These are phyloP conservation scores for Odontophorus gujanensis DNA, from an alignment of 2,113 vertebrate species.

Conservation along the genomic window DNA sequence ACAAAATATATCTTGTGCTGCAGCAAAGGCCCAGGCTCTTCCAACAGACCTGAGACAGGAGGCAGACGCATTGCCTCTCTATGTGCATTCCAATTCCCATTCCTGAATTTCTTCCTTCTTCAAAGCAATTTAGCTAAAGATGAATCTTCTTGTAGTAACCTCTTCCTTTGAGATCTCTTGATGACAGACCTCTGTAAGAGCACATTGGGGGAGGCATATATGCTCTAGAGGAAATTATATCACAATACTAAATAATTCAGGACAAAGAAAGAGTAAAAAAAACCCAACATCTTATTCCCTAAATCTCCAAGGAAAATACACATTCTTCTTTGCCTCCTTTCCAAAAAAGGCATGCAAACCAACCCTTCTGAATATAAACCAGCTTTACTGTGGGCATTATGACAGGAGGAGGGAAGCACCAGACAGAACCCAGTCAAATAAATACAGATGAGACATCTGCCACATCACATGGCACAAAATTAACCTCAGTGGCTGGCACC, in stretches of 20 bases:
- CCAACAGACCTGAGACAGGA: not conserved
- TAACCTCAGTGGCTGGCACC: not conserved
- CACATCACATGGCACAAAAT: not conserved
- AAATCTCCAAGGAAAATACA: not conserved
- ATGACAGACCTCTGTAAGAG: not conserved
- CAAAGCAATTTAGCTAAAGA: not conserved
- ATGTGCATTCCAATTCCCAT: not conserved
- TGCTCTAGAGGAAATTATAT: not conserved
- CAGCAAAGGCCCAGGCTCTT: not conserved
- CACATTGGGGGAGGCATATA: not conserved
- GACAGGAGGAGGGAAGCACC: not conserved
- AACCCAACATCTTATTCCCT: fast-evolving
- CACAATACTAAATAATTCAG: not conserved
- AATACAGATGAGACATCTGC: not conserved
- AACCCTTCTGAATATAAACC: not conserved
- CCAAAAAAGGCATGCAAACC: not conserved
- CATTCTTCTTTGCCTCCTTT: not conserved
- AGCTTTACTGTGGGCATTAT: not conserved
- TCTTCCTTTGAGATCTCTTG: not conserved
- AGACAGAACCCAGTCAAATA: not conserved
- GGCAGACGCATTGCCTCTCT: not conserved
- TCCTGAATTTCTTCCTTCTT: not conserved
- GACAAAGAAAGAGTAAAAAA: not conserved
- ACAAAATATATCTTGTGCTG: not conserved
- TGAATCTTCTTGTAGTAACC: not conserved